Evolutionary conservation across 2,888 invertebrate species (phyloP), one percentile per base, ranked within the genome.

Genomic region (Drosophila longiperda): DNA sequence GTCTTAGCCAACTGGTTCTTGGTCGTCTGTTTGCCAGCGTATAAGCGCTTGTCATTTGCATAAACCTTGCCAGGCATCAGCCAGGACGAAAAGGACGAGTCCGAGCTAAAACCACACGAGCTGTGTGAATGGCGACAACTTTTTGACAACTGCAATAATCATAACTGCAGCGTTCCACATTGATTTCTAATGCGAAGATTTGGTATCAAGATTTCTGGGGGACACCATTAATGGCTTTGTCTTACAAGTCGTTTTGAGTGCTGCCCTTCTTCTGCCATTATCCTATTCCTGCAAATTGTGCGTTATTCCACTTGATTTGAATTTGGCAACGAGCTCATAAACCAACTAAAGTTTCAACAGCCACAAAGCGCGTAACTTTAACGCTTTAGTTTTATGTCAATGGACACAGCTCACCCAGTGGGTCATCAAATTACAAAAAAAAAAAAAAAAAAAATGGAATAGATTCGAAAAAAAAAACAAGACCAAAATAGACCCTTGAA

Each of bases 121-220:
- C 32, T 63, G 54, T 66, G 60, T 52, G 55, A 73, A 55, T 49
- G 23, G 49, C 57, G 64, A 48, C 64, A 84, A 86, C 72, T 86
- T 86, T 80, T 78, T 60, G 66, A 80, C 89, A 89, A 89, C 89
- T 86, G 85, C 89, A 86, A 86, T 86, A 86, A 86, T 89, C 89
- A 86, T 86, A 86, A 89, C 87, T 89, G 85, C 87, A 89, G 76
- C 59, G 70, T 75, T 68, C 74, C 62, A 80, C 85, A 89, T 85
- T 89, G 85, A 85, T 85, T 85, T 84, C 82, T 79, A 80, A 78
- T 78, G 82, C 73, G n/a, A 65, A 86, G 79, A 88, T 88, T 83
- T 83, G 73, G 74, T 73, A 78, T 61, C 70, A 79, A 80, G 81
- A 80, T 78, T 65, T 57, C 42, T 11, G 48, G 45, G 48, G 42